A percentile compares a stretch with the other conserved stretches of the same genome.
Conservation (phyloP, 2,113 vertebrate genomes). For the Malurus melanocephalus region DNA sequence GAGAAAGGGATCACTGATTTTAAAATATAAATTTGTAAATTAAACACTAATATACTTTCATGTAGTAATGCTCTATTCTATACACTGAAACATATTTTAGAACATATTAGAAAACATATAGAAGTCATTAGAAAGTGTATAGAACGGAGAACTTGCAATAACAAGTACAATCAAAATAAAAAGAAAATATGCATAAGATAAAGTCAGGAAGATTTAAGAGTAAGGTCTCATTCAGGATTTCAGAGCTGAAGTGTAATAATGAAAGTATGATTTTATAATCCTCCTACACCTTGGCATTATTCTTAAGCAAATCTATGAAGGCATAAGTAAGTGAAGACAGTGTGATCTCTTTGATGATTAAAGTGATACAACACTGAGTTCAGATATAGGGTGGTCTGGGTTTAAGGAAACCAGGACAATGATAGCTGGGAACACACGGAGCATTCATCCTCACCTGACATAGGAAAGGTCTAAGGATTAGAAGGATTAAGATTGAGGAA, state of each 20-base stretch:
- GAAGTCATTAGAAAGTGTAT: not conserved
- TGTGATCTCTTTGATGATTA: not conserved
- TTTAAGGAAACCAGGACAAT: not conserved
- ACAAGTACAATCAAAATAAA: not conserved
- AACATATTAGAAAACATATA: not conserved
- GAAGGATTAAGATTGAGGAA: constrained; percentile 29
- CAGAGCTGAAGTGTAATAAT: not conserved
- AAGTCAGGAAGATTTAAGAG: not conserved
- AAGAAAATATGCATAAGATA: not conserved
- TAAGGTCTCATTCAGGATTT: constrained; percentile 1
- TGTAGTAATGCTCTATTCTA: not conserved
- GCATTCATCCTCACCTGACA: constrained; percentile 6
- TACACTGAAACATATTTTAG: not conserved
- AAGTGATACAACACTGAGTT: not conserved
- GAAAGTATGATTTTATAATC: not conserved
- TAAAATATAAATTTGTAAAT: not conserved
- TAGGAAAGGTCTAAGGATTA: constrained; percentile 24
- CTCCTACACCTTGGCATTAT: not conserved
- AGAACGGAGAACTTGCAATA: not conserved
- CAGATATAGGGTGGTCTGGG: not conserved
- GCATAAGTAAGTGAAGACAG: not conserved
- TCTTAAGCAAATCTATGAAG: not conserved
- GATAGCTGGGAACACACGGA: not conserved
- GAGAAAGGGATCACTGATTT: not conserved
- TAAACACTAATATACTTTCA: not conserved